These are phyloP conservation scores for Halcyon senegalensis DNA, from an alignment of 2,113 vertebrate genomes.

Conservation along the genomic window DNA sequence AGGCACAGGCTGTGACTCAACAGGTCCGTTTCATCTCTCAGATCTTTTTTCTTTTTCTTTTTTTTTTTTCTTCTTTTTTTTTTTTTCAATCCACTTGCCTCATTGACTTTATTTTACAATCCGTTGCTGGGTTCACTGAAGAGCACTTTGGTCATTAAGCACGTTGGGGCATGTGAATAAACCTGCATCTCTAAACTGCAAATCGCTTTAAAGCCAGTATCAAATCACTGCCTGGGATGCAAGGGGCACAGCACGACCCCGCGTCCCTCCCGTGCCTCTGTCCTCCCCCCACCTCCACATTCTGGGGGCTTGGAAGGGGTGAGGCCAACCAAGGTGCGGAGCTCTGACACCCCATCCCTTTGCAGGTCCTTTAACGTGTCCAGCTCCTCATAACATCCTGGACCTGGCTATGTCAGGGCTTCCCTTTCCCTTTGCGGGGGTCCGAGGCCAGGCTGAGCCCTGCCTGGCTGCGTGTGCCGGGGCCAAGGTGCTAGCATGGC, in stretches of 20 bases:
- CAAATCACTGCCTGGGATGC: neutral
- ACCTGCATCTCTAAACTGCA: neutral
- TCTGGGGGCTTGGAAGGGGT: neutral
- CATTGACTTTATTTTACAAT: constrained; percentile 25
- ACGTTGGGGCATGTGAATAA: constrained; percentile 27
- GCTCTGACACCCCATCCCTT: neutral
- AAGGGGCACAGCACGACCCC: neutral
- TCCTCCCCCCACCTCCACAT: neutral
- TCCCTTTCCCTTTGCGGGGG: neutral
- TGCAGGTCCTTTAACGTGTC: neutral
- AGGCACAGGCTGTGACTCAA: neutral
- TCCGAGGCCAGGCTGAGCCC: neutral
- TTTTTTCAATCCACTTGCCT: constrained; percentile 14
- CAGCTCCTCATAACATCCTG: neutral
- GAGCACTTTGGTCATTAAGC: constrained; percentile 25
- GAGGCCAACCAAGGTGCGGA: neutral
- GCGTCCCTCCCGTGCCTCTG: neutral
- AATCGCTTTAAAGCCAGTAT: neutral
- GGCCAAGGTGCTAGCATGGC: neutral
- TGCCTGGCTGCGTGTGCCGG: neutral
- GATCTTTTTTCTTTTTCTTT: neutral
- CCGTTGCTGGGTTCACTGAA: constrained; percentile 12
- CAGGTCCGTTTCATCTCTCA: neutral
- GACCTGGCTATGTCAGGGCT: neutral
- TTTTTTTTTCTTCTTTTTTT: neutral